Evolutionary conservation across 2,888 invertebrate species (phyloP).

Genomic region (Patella pellucida): DNA sequence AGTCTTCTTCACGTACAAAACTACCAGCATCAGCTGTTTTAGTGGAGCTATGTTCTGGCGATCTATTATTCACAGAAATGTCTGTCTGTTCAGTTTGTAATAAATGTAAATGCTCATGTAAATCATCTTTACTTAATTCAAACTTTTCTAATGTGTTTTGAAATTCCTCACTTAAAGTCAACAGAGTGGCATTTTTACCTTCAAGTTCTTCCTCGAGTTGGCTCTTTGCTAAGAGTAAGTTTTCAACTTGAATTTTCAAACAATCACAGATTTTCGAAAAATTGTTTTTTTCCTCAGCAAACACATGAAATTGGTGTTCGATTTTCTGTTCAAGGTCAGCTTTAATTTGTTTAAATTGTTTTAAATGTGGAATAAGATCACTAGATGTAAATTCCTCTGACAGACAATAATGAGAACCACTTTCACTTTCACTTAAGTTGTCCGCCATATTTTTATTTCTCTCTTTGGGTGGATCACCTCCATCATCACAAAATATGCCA

Average conservation of each 20-base stretch:
- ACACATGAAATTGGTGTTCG: background rate
- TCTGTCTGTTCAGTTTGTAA: background rate
- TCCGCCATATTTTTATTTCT: background rate
- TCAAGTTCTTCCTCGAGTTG: background rate
- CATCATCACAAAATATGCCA: background rate
- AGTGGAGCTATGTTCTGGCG: background rate
- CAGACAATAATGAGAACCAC: background rate
- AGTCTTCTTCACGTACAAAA: constrained; percentile 1
- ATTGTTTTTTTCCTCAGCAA: background rate
- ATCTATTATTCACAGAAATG: background rate
- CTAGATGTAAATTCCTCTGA: background rate
- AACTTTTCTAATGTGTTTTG: background rate
- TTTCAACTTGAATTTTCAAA: background rate
- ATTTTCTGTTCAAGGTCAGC: background rate
- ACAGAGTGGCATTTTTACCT: background rate
- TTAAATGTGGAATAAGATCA: background rate
- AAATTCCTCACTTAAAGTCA: background rate
- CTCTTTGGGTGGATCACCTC: background rate
- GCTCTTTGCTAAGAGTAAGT: background rate
- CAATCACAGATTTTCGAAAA: background rate
- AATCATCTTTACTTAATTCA: background rate
- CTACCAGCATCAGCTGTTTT: background rate
- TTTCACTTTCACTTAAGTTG: background rate
- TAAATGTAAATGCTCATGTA: background rate
- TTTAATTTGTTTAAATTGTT: background rate